Percentiles rank a stretch among this genome's conserved stretches.
phyloP scores from a whole-genome alignment of 2,113 vertebrate genomes.

The Chaetorhynchus papuensis region DNA sequence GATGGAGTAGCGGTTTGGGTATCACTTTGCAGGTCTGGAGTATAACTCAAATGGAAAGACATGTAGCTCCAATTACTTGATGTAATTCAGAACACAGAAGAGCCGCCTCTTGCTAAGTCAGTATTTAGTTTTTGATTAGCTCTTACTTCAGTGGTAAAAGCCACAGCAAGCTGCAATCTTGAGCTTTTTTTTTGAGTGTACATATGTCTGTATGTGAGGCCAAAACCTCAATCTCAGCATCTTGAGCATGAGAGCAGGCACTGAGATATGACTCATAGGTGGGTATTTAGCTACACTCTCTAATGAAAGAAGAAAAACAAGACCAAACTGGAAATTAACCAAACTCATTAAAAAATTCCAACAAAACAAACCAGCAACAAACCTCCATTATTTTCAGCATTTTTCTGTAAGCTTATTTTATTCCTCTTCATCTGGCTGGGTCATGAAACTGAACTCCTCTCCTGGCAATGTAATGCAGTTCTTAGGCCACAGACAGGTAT shows the following conservation, averaged over 20 bases:
- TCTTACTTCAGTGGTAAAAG: constrained; percentile 17
- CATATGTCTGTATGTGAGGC: neutral
- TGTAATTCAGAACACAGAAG: constrained; percentile 29
- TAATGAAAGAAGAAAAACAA: neutral
- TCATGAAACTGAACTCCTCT: neutral
- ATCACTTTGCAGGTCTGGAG: constrained; percentile 31
- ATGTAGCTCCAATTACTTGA: constrained; percentile 16
- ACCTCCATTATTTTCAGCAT: neutral
- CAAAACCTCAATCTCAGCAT: neutral
- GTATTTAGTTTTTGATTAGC: constrained; percentile 10
- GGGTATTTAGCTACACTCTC: neutral
- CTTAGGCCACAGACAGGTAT: neutral
- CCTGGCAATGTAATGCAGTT: neutral
- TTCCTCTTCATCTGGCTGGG: neutral
- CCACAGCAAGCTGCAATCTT: neutral
- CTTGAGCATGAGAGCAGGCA: neutral
- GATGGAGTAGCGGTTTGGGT: constrained; percentile 6
- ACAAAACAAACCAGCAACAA: neutral
- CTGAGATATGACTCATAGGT: neutral
- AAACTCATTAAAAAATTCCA: neutral
- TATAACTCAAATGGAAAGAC: constrained; percentile 36
- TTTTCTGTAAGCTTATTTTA: neutral
- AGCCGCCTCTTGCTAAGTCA: neutral
- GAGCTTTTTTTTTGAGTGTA: neutral
- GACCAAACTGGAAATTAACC: neutral